These are phyloP conservation scores for Napeogenes inachia DNA, from an alignment of 2,888 invertebrate genomes.

Conservation along the genomic window DNA sequence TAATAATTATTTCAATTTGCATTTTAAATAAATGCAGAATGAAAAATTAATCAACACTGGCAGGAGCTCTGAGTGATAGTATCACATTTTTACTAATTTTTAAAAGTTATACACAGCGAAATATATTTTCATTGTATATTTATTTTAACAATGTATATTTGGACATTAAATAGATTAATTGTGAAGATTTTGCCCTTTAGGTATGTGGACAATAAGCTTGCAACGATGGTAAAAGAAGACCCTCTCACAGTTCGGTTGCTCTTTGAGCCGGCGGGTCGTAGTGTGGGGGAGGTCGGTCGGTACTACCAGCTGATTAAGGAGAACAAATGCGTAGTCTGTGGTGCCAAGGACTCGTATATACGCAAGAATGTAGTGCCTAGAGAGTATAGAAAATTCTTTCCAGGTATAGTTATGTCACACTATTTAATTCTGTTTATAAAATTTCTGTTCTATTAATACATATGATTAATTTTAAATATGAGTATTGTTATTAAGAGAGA, in stretches of 20 bases:
- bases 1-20: no score
- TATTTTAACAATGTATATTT: no score
- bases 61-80: no score
- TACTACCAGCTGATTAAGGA: conserved; percentile 84
- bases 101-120: no score
- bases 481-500: no score
- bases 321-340: conserved; percentile 90
- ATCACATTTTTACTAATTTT: no score
- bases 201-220: conserved; percentile 75
- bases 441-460: not conserved
- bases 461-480: no score
- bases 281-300: conserved; percentile 81
- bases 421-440: not conserved
- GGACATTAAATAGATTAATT: no score
- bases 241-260: conserved; percentile 83
- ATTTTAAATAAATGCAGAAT: no score
- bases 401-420: conserved; percentile 64
- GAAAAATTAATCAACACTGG: no score
- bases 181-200: conserved; percentile 36
- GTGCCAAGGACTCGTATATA: conserved; percentile 80
- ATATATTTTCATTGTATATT: no score
- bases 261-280: conserved; percentile 87
- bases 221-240: conserved; percentile 53
- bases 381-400: conserved; percentile 88
- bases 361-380: conserved; percentile 89